Evolutionary conservation across 1,140 invertebrate genomes (phyloP).

Genomic region (Brachionus angularis): DNA sequence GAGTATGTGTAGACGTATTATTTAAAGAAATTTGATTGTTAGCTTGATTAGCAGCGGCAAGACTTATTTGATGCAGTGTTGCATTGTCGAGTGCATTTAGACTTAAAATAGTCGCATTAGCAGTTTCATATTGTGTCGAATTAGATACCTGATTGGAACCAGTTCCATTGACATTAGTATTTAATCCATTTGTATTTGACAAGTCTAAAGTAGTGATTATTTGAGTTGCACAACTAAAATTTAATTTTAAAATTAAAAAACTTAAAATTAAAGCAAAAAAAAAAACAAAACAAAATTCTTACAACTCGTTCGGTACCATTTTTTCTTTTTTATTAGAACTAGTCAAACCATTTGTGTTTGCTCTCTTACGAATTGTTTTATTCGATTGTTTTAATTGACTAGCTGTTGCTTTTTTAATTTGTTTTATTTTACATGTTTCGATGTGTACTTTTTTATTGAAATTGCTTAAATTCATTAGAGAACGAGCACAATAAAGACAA

Average conservation of each 20-base stretch:
- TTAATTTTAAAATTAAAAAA: background rate
- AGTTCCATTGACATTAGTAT: no score
- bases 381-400: constrained; percentile 1
- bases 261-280: no score
- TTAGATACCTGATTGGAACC: background rate
- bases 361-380: background rate
- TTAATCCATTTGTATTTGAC: no score
- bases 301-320: background rate
- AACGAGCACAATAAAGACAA: constrained; percentile 18
- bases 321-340: background rate
- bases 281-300: constrained; percentile 3
- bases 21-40: constrained; percentile 12
- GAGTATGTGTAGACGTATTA: constrained; percentile 11
- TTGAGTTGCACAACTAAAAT: background rate
- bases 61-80: constrained; percentile 4
- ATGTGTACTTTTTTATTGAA: constrained; percentile 42
- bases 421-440: constrained; percentile 27
- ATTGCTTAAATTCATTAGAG: constrained; percentile 27
- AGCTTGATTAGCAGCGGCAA: constrained; percentile 4
- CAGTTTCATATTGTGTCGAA: background rate
- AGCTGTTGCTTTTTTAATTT: background rate
- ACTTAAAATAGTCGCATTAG: constrained; percentile 1
- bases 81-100: constrained; percentile 9
- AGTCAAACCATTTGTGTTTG: background rate
- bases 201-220: background rate